Conservation (phyloP, 1,140 invertebrate genomes). For the Hetaerina americana region DNA sequence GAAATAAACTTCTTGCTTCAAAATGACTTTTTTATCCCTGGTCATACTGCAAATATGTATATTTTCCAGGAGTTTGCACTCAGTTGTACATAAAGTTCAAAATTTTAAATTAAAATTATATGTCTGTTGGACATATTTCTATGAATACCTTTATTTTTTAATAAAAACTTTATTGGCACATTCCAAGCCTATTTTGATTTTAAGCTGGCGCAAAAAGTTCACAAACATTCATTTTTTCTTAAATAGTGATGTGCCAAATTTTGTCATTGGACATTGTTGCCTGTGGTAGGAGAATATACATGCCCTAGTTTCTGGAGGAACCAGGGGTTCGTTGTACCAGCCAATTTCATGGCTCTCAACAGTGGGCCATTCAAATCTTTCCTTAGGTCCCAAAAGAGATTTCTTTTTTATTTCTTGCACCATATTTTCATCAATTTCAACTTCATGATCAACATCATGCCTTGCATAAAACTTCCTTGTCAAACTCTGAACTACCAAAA, state of each 20-base stretch:
- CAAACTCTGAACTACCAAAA: neutral
- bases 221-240: neutral
- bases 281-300: neutral
- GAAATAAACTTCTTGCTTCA: too few relatives aligned
- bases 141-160: too few relatives aligned
- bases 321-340: neutral
- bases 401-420: neutral
- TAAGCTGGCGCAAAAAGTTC: too few relatives aligned
- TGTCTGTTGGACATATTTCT: too few relatives aligned
- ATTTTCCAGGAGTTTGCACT: too few relatives aligned
- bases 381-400: neutral
- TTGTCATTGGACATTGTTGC: neutral
- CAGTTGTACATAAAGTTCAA: too few relatives aligned
- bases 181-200: too few relatives aligned
- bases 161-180: too few relatives aligned
- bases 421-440: neutral
- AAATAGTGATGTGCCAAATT: neutral
- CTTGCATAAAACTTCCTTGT: neutral
- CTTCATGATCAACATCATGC: neutral
- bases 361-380: neutral
- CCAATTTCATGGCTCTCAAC: neutral
- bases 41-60: too few relatives aligned
- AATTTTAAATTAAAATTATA: too few relatives aligned
- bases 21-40: too few relatives aligned
- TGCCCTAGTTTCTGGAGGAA: neutral